Percentiles rank a stretch among this genome's conserved stretches.
phyloP scores from a whole-genome alignment of 2,113 vertebrate genomes.

The Phrynosoma blainvillii region DNA sequence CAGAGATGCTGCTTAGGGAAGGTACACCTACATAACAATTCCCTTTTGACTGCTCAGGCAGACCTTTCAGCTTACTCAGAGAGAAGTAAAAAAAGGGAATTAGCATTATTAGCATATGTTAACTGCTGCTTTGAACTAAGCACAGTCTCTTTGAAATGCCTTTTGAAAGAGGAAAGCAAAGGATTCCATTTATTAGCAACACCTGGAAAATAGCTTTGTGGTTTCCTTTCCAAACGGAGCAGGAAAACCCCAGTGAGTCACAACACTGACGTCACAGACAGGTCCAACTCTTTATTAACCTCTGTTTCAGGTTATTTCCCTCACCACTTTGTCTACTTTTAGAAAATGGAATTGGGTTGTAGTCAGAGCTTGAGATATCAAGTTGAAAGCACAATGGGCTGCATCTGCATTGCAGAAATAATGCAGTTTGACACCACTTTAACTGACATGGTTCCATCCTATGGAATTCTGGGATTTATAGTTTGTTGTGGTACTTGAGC shows the following conservation, averaged over 20 bases:
- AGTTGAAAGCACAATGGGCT: no score
- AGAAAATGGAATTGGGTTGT: not conserved
- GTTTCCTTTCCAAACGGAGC: conserved; percentile 27
- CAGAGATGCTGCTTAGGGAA: conserved; percentile 12
- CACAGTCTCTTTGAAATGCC: not conserved
- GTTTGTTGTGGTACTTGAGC: no score
- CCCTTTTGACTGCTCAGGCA: not conserved
- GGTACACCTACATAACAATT: not conserved
- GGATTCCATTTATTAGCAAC: conserved; percentile 1
- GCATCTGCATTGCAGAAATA: no score
- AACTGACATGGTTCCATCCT: no score
- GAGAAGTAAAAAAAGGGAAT: conserved; percentile 39
- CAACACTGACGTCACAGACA: not conserved
- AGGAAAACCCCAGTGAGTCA: not conserved
- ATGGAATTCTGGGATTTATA: no score
- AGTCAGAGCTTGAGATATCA: no score
- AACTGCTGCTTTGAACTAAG: conserved; percentile 32
- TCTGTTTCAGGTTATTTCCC: conserved; percentile 12
- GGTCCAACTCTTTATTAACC: rapidly evolving
- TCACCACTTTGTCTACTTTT: not conserved
- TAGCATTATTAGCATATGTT: conserved; percentile 36
- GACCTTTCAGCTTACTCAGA: conserved; percentile 20
- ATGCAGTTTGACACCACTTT: no score
- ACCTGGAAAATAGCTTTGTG: conserved; percentile 30
- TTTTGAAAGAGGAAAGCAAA: not conserved